Conservation (phyloP, 2,888 invertebrate species). For the Pilophorus perplexus region DNA sequence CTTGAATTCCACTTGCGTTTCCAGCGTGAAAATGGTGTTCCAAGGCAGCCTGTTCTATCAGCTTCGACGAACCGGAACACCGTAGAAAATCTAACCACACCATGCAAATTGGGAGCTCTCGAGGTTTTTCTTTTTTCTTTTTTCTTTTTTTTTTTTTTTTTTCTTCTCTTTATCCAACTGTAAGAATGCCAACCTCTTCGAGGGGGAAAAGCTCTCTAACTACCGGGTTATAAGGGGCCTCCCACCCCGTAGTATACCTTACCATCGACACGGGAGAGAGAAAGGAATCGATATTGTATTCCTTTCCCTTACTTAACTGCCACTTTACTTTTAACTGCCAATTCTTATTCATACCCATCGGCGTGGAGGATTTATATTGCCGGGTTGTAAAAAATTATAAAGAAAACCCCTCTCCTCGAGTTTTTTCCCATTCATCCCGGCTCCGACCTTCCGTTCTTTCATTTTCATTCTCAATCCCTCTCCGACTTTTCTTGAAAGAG, state of each 20-base stretch:
- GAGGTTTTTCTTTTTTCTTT: background rate
- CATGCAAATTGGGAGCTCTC: background rate
- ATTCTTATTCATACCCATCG: constrained; percentile 16
- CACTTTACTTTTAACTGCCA: constrained; percentile 20
- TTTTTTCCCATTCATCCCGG: background rate
- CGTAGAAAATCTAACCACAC: too few relatives aligned
- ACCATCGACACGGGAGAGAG: too few relatives aligned
- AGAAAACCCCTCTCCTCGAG: background rate
- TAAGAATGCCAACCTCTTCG: too few relatives aligned
- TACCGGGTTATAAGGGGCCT: background rate
- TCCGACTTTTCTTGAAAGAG: too few relatives aligned
- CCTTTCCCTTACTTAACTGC: constrained; percentile 15
- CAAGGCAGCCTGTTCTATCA: too few relatives aligned
- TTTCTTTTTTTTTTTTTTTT: background rate
- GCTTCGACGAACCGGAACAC: too few relatives aligned
- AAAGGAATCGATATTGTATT: background rate
- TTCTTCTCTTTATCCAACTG: too few relatives aligned
- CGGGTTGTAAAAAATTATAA: constrained; percentile 4
- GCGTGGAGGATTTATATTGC: background rate
- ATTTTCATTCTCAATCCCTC: too few relatives aligned
- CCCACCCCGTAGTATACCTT: too few relatives aligned
- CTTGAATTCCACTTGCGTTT: too few relatives aligned
- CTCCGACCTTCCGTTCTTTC: background rate
- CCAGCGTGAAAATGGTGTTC: too few relatives aligned
- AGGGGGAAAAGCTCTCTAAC: background rate